Percentiles rank a stretch among this genome's conserved stretches.
Conservation (phyloP, 1,140 invertebrate genomes). For the Drosophila willistoni region DNA sequence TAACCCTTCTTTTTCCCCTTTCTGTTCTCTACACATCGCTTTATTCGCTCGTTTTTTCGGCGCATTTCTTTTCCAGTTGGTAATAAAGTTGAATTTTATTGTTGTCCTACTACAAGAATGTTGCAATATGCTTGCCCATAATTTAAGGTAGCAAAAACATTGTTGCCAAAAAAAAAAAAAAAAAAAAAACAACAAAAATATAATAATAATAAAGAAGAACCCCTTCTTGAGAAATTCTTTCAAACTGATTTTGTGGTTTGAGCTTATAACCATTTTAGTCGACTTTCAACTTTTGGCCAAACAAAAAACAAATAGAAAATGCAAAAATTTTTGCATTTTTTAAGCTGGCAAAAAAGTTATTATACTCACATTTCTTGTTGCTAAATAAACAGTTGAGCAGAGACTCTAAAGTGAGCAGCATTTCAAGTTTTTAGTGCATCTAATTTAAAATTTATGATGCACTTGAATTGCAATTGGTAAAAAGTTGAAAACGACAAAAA, state of each 20-base stretch:
- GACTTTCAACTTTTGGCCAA: conserved; percentile 5
- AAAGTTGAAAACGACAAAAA: neutral
- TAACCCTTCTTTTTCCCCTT: neutral
- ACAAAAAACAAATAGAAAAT: neutral
- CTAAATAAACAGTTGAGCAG: neutral
- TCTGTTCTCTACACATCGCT: neutral
- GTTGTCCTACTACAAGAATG: conserved; percentile 40
- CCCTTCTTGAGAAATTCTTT: neutral
- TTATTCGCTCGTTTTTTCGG: conserved; percentile 20
- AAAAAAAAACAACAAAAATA: neutral
- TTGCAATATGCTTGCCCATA: conserved; percentile 47
- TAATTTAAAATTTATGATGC: conserved; percentile 29
- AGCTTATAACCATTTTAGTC: neutral
- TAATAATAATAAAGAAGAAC: conserved; percentile 1
- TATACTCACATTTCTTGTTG: conserved; percentile 11
- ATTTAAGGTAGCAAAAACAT: conserved; percentile 27
- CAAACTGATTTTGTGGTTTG: conserved; percentile 13
- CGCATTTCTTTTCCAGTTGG: conserved; percentile 22
- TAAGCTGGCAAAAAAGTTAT: conserved; percentile 13
- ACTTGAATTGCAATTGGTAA: conserved; percentile 16
- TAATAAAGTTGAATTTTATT: conserved; percentile 48
- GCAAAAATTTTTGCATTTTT: conserved; percentile 14
- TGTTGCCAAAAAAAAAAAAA: conserved; percentile 14
- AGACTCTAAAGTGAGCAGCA: neutral
- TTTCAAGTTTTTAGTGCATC: conserved; percentile 18